Evolutionary conservation across 2,888 invertebrate species (phyloP), one percentile per base, ranked within the genome.

Genomic region (Galerucella calmariensis): DNA sequence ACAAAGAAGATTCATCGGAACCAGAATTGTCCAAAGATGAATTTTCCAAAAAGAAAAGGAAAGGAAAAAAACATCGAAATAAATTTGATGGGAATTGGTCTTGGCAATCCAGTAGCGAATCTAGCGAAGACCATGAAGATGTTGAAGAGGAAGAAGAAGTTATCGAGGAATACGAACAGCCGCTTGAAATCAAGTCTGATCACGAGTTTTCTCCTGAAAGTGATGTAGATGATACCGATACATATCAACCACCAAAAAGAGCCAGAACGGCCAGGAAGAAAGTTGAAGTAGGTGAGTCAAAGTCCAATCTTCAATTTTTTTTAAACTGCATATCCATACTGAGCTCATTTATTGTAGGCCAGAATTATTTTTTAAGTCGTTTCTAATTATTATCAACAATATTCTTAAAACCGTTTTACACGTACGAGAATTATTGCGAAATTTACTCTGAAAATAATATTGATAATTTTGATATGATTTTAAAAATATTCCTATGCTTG

Each of bases 151-250:
- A 88, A 79, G 86, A 89, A 83, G 87, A 88, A 81, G 84, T 71
- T 61, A 72, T 79, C 11, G 80, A 86, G 72, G 83, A 89, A 82
- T 79, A 83, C 20, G 80, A 81, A 20, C 75, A 68, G 16, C 75
- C 77, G 9, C 63, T 81, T 46, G 81, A 78, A 48, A 75, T 80
- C 12, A 81, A 81, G 85, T 96, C 95, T 0, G 97, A 97, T 86
- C 97, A 97, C 83, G 97, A 97, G 87, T 97, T 97, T 86, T 96
- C 96, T 0, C 96, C 96, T 0, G 97, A 97, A 84, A 96, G 96
- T 1, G 97, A 97, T 83, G 86, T 94, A 51, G 94, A 75, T 24
- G 74, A 71, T 24, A 93, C 92, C 9, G 92, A 90, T 70, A 91
- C 90, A 71, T 90, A 91, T 5, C 93, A 93, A 77, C 97, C 96